Conservation (phyloP, 23 tunicate genomes). For the Diplosoma virens region DNA sequence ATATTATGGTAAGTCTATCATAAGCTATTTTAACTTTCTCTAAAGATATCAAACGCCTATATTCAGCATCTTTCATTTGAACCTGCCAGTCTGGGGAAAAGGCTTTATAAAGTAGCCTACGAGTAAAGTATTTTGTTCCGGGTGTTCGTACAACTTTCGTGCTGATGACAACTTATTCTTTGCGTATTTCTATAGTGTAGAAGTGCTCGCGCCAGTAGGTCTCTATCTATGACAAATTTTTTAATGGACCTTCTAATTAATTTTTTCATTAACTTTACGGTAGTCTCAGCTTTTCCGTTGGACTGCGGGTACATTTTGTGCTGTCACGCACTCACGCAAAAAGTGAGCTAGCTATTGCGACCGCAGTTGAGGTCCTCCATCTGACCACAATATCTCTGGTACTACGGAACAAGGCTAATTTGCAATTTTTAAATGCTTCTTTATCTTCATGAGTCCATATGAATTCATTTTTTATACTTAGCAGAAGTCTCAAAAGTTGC, state of each 20-base stretch:
- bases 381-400: neutral
- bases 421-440: too few relatives aligned
- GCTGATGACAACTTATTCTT: too few relatives aligned
- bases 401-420: constrained; percentile 5
- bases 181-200: neutral
- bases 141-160: too few relatives aligned
- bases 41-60: neutral
- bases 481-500: too few relatives aligned
- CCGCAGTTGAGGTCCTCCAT: neutral
- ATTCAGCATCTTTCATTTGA: neutral
- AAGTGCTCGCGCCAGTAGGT: neutral
- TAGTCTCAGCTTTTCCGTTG: neutral
- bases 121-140: neutral
- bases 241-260: neutral
- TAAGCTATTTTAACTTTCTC: neutral
- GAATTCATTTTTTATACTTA: too few relatives aligned
- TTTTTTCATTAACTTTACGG: neutral
- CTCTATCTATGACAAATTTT: neutral
- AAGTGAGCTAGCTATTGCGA: neutral
- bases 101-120: neutral
- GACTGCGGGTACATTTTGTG: constrained; percentile 2
- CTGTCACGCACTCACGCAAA: neutral
- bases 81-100: constrained; percentile 6
- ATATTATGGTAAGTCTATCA: neutral
- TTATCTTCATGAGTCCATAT: too few relatives aligned